Evolutionary conservation across 2,888 invertebrate genomes (phyloP), one percentile per base, ranked within the genome.

Genomic region (Nemoura dubitans): DNA sequence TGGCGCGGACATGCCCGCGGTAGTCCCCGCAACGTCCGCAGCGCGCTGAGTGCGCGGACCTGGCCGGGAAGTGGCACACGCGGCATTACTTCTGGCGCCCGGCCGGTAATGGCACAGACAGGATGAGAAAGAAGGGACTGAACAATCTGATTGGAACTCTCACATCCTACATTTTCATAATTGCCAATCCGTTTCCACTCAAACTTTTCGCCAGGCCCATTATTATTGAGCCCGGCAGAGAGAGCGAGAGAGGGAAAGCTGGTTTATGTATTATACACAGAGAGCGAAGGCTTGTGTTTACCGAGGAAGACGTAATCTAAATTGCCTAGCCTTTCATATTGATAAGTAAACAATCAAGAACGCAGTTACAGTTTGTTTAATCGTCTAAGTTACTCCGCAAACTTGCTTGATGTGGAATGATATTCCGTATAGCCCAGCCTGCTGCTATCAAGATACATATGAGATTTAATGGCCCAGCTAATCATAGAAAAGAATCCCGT

Each of bases 311-410:
- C 81, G 26, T 81, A n/a, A 81, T 30, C 81, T 81, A 81, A 81
- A 81, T 30, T 81, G 81, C 81, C 81, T 30, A n/a, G 30, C 3
- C 81, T 81, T 81, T 81, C 81, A 29, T 27, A 81, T 81, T 81
- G 81, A 81, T 81, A 81, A 81, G 81, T 30, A 81, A 81, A 81
- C 81, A 81, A 81, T 30, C 81, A 30, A 21, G 81, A 81, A 29
- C 81, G 29, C 59, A 59, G 81, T 29, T 30, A 30, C 28, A 78
- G 78, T 78, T 78, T 78, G 27, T 26, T 78, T 78, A 78, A 78
- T 78, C 78, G 78, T n/a, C 78, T 78, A 81, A 81, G 30, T 81
- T 81, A 2, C 29, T 81, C 81, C 30, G 30, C n/a, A 30, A 81
- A 81, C 81, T 81, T 81, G 59, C 21, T 30, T 29, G 30, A 30